A percentile compares a stretch with the other conserved stretches of the same genome.
Conservation (phyloP, 2,888 invertebrate genomes). For the Aethes cnicana region DNA sequence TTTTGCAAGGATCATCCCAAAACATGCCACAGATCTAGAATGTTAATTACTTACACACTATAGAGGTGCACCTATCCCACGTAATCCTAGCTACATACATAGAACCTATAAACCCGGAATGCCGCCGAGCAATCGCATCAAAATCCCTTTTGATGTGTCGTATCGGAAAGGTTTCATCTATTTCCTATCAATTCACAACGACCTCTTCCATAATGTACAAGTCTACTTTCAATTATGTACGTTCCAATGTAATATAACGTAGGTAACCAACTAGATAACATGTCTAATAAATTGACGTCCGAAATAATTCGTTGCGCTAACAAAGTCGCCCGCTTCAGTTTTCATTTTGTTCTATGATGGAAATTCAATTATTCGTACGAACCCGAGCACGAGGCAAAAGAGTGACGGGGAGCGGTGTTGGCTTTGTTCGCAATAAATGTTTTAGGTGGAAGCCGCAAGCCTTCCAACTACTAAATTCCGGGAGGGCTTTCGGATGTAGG, state of each 20-base stretch:
- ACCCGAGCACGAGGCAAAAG: slow-evolving; percentile 60
- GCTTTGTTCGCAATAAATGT: slow-evolving; percentile 68
- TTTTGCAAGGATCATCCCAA: too few relatives aligned
- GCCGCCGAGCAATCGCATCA: neutral
- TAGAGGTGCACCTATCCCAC: too few relatives aligned
- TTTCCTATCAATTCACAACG: neutral
- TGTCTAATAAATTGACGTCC: slow-evolving; percentile 76
- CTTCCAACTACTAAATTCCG: slow-evolving; percentile 55
- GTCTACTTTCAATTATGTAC: neutral
- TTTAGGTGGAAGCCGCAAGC: slow-evolving; percentile 48
- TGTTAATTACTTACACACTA: too few relatives aligned
- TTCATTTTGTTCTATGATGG: slow-evolving; percentile 80
- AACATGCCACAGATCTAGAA: too few relatives aligned
- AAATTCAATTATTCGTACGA: slow-evolving; percentile 81
- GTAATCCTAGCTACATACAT: too few relatives aligned
- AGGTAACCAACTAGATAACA: slow-evolving; percentile 62
- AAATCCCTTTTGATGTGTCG: neutral
- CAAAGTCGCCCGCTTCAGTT: slow-evolving; percentile 78
- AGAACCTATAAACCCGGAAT: too few relatives aligned
- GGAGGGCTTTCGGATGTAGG: slow-evolving; percentile 58
- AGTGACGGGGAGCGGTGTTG: slow-evolving; percentile 60
- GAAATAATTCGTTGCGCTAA: slow-evolving; percentile 77
- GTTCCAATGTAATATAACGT: slow-evolving; percentile 44
- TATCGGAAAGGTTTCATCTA: neutral
- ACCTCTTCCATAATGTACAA: neutral